phyloP scores from a whole-genome alignment of 2,888 invertebrate genomes.

The Drosophila lacicola region DNA sequence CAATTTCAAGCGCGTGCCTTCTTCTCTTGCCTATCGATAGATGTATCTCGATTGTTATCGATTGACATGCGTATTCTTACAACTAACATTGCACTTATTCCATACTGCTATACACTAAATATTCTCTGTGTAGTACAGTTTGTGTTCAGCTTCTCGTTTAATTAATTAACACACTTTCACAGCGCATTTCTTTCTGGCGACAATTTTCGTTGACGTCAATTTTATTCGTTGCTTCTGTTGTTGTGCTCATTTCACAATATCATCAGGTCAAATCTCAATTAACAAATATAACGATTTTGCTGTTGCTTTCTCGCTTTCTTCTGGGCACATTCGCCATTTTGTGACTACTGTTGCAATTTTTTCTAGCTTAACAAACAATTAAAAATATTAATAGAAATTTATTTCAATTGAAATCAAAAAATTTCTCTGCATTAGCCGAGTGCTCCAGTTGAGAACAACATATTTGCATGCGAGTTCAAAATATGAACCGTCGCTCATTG shows the following conservation, averaged over 20 bases:
- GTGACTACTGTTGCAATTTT: slow-evolving; percentile 39
- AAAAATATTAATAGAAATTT: slow-evolving; percentile 81
- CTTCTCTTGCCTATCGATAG: no score
- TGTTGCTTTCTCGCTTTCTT: slow-evolving; percentile 67
- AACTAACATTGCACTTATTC: no score
- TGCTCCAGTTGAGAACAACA: slow-evolving; percentile 26
- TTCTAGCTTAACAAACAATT: slow-evolving; percentile 76
- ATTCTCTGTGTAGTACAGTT: slow-evolving; percentile 16
- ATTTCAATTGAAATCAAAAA: slow-evolving; percentile 81
- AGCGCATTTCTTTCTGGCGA: slow-evolving; percentile 73
- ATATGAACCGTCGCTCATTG: slow-evolving; percentile 14
- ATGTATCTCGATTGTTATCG: no score
- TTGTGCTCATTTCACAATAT: slow-evolving; percentile 79
- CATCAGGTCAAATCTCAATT: slow-evolving; percentile 81
- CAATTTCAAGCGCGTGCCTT: no score
- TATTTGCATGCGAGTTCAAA: slow-evolving; percentile 43
- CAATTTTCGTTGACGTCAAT: slow-evolving; percentile 76
- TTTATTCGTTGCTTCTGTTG: slow-evolving; percentile 49
- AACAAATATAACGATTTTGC: slow-evolving; percentile 78
- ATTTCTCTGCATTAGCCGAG: slow-evolving; percentile 63
- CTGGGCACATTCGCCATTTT: slow-evolving; percentile 45
- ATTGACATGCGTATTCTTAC: no score
- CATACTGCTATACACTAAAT: slow-evolving; percentile 1
- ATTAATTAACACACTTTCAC: slow-evolving; percentile 80
- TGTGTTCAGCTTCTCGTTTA: slow-evolving; percentile 40